phyloP scores from a whole-genome alignment of 2,888 invertebrate genomes.

The Mythimna lalbum region DNA sequence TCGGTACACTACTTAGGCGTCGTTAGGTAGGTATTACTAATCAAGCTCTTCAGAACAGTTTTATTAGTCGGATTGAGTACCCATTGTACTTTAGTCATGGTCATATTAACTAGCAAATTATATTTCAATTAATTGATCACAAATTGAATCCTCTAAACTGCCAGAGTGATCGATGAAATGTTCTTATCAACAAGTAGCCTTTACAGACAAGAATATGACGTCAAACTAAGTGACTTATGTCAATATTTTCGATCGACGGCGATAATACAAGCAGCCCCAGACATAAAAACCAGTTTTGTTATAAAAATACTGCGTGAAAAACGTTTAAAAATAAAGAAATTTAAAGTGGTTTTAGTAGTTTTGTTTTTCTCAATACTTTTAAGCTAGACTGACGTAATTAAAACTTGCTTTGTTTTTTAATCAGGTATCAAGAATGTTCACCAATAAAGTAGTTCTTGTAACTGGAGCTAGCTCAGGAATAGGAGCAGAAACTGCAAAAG shows the following conservation, averaged over 20 bases:
- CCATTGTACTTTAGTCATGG: neutral
- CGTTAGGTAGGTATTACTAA: neutral
- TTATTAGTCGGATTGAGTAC: neutral
- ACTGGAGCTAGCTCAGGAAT: conserved; percentile 93
- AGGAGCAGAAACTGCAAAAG: conserved; percentile 92
- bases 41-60: conserved; percentile 5
- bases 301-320: neutral
- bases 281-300: neutral
- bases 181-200: conserved; percentile 13
- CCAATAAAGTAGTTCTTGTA: conserved; percentile 89
- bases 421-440: conserved; percentile 75
- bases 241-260: conserved; percentile 4
- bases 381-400: neutral
- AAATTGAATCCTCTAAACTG: neutral
- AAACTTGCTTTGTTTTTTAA: conserved; percentile 12
- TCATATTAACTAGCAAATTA: neutral
- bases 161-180: neutral
- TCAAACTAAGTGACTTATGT: conserved; percentile 8
- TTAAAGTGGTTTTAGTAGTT: neutral
- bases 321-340: conserved; percentile 2
- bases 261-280: neutral
- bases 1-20: too few species aligned
- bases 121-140: neutral
- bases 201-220: neutral
- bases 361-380: neutral